These are phyloP conservation scores for Mormyrops attenuatus DNA, from an alignment of 2,797 vertebrate species.

Conservation along the genomic window DNA sequence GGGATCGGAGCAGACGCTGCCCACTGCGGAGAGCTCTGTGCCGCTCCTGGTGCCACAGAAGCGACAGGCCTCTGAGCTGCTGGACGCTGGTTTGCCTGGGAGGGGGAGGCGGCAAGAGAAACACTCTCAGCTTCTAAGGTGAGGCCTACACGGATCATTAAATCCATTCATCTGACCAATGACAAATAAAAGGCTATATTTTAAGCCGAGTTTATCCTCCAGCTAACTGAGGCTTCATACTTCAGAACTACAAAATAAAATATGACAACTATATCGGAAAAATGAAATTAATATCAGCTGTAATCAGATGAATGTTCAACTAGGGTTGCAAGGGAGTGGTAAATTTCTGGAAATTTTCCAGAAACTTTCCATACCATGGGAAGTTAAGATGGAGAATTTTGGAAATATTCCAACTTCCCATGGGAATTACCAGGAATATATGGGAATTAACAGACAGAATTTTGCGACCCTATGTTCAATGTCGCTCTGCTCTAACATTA, in stretches of 20 bases:
- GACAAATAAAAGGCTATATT: background rate
- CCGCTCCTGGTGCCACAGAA: conserved; percentile 96
- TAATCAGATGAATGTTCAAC: background rate
- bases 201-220: background rate
- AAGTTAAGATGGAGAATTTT: background rate
- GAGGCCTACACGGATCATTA: background rate
- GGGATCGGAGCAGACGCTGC: conserved; percentile 90
- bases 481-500: conserved; percentile 44
- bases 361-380: background rate
- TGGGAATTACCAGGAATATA: background rate
- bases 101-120: conserved; percentile 21
- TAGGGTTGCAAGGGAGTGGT: background rate
- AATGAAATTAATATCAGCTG: background rate
- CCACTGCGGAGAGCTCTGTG: conserved; percentile 91
- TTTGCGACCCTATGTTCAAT: background rate
- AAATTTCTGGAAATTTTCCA: background rate
- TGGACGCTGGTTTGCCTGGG: conserved; percentile 89
- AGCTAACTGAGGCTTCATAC: background rate
- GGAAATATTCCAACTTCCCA: background rate
- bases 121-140: background rate
- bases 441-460: background rate
- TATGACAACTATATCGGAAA: background rate
- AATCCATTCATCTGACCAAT: background rate
- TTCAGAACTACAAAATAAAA: background rate
- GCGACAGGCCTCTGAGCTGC: conserved; percentile 92